Conservation (phyloP, 2,113 vertebrate genomes). For the Oreochromis aureus region DNA sequence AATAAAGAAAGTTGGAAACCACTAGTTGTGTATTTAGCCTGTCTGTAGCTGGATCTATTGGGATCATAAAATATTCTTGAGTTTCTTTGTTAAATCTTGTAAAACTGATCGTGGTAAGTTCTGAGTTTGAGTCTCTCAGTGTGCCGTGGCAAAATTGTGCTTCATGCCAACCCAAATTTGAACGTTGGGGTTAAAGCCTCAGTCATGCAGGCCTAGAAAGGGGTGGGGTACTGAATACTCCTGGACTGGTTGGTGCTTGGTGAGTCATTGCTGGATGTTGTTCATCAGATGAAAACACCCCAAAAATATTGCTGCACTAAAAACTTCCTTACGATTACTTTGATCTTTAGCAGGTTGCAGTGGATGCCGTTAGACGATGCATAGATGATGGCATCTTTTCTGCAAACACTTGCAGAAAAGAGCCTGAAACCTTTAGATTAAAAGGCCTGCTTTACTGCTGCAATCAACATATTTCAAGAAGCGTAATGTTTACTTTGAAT, state of each 20-base stretch:
- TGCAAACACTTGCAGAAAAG: background rate
- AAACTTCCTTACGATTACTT: fast-evolving
- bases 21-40: background rate
- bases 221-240: background rate
- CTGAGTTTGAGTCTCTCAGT: background rate
- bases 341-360: background rate
- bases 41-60: background rate
- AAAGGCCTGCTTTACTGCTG: background rate
- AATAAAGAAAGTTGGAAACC: background rate
- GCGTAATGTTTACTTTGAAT: background rate
- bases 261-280: background rate
- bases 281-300: background rate
- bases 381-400: background rate
- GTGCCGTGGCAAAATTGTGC: background rate
- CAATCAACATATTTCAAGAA: background rate
- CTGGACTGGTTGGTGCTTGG: background rate
- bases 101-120: background rate
- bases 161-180: background rate
- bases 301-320: background rate
- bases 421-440: background rate
- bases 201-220: background rate
- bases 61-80: background rate
- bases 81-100: background rate
- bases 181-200: background rate
- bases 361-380: background rate